Evolutionary conservation across 2,797 vertebrate genomes (phyloP), one percentile per base, ranked within the genome.

Genomic region (Onychomys arenicola): DNA sequence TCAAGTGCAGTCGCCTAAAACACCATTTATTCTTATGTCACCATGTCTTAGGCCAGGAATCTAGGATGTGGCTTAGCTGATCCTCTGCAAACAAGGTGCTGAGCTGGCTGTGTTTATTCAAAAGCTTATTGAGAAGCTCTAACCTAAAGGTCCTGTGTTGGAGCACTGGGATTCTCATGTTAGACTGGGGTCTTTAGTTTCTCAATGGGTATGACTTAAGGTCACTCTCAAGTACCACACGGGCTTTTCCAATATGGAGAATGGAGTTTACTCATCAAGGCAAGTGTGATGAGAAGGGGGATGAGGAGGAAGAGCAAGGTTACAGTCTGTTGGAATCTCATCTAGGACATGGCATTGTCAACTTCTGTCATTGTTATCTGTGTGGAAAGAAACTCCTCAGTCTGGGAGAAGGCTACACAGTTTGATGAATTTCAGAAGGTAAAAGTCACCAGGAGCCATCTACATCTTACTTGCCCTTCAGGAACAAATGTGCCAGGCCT

Each of bases 211-310:
- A n/a, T n/a, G 19, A 55, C 49, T 40, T 29, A 75, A 73, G 88
- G 1, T 4, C 6, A 37, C 6, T 5, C 57, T 69, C 27, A 2
- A 43, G 17, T 65, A 37, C 21, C 75, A 69, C 0, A 0, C 11
- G 29, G 81, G 29, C 63, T 63, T 81, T 55, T 93, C 82, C 52
- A 55, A 4, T 19, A 76, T 13, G 37, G 10, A 61, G 55, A 61
- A 43, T 34, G 73, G 25, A 27, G 10, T 69, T 94, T 21, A 29
- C 83, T 57, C 75, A 52, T 75, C 49, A 67, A 78, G 59, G 40
- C 23, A 77, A 78, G 5, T 37, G n/a, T 52, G 67, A 59, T 4
- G 23, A 86, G 16, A 19, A 76, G 17, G 71, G 40, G 11, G 5
- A 65, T 11, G 25, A 3, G 17, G 12, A 43, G 32, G 57, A 43